phyloP scores from a whole-genome alignment of 2,888 invertebrate genomes.

The Hydrotaea cyrtoneurina region DNA sequence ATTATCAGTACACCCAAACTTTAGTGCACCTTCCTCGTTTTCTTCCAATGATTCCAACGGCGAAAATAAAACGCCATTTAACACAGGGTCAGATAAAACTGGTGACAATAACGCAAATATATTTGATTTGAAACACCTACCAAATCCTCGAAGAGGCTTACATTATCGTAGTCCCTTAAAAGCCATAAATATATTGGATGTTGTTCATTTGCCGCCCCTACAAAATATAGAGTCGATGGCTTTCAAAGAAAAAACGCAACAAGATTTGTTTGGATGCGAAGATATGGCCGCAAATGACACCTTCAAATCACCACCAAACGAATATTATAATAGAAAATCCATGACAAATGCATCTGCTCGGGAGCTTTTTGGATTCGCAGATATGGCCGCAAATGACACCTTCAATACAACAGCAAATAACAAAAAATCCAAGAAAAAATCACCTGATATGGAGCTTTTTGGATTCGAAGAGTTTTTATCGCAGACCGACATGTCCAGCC shows the following conservation, averaged over 20 bases:
- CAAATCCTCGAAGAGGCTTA: constrained; percentile 73
- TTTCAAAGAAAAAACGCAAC: constrained; percentile 46
- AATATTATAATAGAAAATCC: background rate
- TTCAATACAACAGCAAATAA: background rate
- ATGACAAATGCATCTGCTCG: background rate
- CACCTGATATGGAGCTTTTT: constrained; percentile 69
- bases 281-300: background rate
- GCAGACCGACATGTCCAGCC: constrained; percentile 44
- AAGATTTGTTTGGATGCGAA: constrained; percentile 58
- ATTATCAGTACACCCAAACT: background rate
- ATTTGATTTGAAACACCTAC: constrained; percentile 69
- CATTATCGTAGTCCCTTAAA: constrained; percentile 75
- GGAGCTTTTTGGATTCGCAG: constrained; percentile 66
- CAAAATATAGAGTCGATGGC: constrained; percentile 57
- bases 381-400: background rate
- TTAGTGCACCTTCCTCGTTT: constrained; percentile 61
- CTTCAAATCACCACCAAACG: background rate
- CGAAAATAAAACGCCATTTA: constrained; percentile 75
- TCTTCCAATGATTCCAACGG: constrained; percentile 75
- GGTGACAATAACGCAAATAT: constrained; percentile 63
- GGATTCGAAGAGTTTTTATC: constrained; percentile 76
- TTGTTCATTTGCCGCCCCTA: constrained; percentile 74
- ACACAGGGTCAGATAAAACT: background rate
- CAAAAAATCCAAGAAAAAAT: constrained; percentile 5
- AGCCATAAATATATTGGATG: constrained; percentile 76